phyloP scores from a whole-genome alignment of 1,140 invertebrate genomes.

The Kradibia gibbosae region DNA sequence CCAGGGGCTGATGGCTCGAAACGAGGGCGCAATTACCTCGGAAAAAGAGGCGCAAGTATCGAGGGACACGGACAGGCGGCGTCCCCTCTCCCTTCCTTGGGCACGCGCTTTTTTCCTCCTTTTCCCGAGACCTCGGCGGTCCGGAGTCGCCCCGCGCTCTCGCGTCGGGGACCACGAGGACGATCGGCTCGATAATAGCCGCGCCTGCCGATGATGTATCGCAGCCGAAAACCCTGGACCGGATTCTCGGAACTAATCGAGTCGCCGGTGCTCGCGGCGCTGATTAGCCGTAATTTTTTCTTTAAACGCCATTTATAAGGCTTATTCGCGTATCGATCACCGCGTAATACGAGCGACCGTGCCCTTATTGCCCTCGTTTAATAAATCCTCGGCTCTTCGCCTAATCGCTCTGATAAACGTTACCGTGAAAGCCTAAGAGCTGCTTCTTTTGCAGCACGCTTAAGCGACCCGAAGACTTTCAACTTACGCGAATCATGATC shows the following conservation, averaged over 20 bases:
- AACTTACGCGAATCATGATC: too few relatives aligned
- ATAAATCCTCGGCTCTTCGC: not conserved
- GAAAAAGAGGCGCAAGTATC: not conserved
- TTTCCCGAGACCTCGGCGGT: not conserved
- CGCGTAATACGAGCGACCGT: not conserved
- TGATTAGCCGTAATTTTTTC: not conserved
- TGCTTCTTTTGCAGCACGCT: too few relatives aligned
- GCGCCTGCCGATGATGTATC: not conserved
- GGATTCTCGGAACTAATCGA: conserved; percentile 1
- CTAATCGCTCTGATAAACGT: too few relatives aligned
- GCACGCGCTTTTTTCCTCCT: not conserved
- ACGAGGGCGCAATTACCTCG: not conserved
- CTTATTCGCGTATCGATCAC: not conserved
- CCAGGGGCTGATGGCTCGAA: not conserved
- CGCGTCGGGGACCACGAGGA: too few relatives aligned
- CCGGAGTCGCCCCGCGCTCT: not conserved
- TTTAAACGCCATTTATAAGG: not conserved
- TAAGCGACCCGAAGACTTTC: too few relatives aligned
- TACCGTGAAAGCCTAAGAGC: too few relatives aligned
- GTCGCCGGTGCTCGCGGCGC: not conserved
- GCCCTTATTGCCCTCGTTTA: not conserved
- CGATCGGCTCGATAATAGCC: not conserved
- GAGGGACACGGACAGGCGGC: not conserved
- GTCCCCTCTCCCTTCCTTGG: not conserved
- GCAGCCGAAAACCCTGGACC: not conserved